Evolutionary conservation across 2,113 vertebrate species (phyloP).

Genomic region (Ceyx cyanopectus): DNA sequence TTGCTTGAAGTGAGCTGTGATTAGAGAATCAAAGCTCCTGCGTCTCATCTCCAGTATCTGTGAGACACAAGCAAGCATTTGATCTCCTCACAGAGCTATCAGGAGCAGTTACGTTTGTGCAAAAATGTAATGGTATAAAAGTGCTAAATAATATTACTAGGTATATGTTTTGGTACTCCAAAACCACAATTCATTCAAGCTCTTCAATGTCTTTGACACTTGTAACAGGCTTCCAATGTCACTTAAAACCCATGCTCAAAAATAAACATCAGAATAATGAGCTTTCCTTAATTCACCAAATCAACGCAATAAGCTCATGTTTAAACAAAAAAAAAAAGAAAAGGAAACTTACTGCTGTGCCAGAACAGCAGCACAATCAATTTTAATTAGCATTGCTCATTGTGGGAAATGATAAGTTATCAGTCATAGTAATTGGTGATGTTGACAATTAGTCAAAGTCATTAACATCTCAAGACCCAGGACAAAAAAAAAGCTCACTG

Average conservation of each 20-base stretch:
- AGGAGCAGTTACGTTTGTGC: not conserved
- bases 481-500: conserved; percentile 67
- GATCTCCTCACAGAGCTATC: conserved; percentile 44
- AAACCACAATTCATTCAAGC: conserved; percentile 29
- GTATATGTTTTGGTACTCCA: conserved; percentile 49
- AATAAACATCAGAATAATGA: conserved; percentile 74
- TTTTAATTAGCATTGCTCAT: conserved; percentile 87
- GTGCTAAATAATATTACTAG: conserved; percentile 52
- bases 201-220: conserved; percentile 55
- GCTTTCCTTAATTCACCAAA: conserved; percentile 73
- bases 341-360: conserved; percentile 69
- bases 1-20: conserved; percentile 8
- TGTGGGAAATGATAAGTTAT: conserved; percentile 88
- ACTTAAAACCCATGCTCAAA: conserved; percentile 59
- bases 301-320: conserved; percentile 76
- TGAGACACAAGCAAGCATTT: conserved; percentile 44
- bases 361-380: conserved; percentile 77
- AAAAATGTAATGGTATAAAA: conserved; percentile 8
- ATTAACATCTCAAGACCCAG: conserved; percentile 82
- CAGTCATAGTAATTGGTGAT: conserved; percentile 83
- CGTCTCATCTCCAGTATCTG: not conserved
- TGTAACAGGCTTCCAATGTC: conserved; percentile 60
- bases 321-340: conserved; percentile 77
- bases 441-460: conserved; percentile 85
- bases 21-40: conserved; percentile 48